Percentiles rank a stretch among this genome's conserved stretches.
Evolutionary conservation across 2,113 vertebrate genomes (phyloP).

Genomic region (Uria aalge): DNA sequence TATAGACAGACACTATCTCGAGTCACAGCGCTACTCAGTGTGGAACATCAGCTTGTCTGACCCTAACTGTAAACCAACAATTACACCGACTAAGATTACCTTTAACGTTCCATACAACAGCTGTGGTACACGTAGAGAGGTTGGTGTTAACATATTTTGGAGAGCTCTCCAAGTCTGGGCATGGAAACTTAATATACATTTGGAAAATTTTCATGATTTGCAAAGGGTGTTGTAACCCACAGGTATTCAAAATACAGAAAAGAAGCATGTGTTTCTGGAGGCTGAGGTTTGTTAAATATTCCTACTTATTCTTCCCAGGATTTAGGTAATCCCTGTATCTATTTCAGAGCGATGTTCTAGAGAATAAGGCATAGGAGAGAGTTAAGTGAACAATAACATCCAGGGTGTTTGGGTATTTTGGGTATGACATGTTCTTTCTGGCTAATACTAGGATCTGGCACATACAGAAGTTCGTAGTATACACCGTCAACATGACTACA

Average conservation of each 20-base stretch:
- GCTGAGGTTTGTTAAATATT: background rate
- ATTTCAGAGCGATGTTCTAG: background rate
- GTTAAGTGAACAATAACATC: background rate
- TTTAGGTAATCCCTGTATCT: background rate
- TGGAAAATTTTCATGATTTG: background rate
- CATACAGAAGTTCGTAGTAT: background rate
- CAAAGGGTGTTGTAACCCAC: background rate
- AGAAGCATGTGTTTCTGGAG: background rate
- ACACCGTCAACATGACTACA: background rate
- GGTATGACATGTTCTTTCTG: background rate
- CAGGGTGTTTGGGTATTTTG: background rate
- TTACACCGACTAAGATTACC: slow-evolving; percentile 25
- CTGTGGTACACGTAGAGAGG: slow-evolving; percentile 65
- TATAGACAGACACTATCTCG: slow-evolving; percentile 52
- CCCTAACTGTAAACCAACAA: slow-evolving; percentile 18
- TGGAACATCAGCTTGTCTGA: background rate
- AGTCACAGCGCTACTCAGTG: slow-evolving; percentile 42
- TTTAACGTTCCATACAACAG: slow-evolving; percentile 58
- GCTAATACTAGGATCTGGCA: background rate
- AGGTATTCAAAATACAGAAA: background rate
- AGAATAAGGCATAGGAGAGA: background rate
- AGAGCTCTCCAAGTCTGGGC: background rate
- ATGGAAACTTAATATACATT: background rate
- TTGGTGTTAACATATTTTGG: slow-evolving; percentile 1
- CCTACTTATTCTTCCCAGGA: background rate